Percentiles rank a stretch among this genome's conserved stretches.
Evolutionary conservation across 2,888 invertebrate species (phyloP).

Genomic region (Beris morrisii): DNA sequence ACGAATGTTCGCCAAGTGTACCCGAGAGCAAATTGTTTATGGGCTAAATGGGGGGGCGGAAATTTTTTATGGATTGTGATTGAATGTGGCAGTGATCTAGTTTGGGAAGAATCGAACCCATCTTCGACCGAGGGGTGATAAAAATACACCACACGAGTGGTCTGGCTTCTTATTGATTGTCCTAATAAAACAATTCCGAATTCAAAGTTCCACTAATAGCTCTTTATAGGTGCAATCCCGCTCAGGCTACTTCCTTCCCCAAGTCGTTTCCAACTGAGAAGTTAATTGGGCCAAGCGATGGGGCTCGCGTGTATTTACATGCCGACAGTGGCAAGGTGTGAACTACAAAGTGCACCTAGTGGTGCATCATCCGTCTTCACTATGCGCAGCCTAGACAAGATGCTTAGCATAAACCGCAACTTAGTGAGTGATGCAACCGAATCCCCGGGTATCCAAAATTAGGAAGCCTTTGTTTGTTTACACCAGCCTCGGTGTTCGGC

Average conservation of each 20-base stretch:
- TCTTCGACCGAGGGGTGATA: background rate
- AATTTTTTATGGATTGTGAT: no score
- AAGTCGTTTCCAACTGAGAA: slow-evolving; percentile 13
- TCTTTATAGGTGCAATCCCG: slow-evolving; percentile 10
- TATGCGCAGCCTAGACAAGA: background rate
- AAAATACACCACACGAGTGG: background rate
- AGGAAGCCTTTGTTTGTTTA: slow-evolving; percentile 27
- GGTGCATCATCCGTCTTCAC: slow-evolving; percentile 7
- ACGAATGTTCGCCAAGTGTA: no score
- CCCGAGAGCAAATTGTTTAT: no score
- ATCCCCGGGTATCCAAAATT: slow-evolving; percentile 1
- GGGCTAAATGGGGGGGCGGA: no score
- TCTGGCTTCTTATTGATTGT: background rate
- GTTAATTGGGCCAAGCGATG: slow-evolving; percentile 24
- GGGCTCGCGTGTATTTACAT: background rate
- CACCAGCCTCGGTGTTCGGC: background rate
- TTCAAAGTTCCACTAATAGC: background rate
- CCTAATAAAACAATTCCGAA: background rate
- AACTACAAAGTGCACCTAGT: slow-evolving; percentile 18
- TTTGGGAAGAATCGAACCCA: no score
- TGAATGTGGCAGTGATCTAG: no score
- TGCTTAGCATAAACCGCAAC: slow-evolving; percentile 11
- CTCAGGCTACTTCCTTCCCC: background rate
- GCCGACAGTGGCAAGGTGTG: slow-evolving; percentile 19
- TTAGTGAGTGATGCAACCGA: slow-evolving; percentile 22